Base-by-base conservation (phyloP, 2,113 vertebrate species). In the Halcyon malimbica region DNA sequence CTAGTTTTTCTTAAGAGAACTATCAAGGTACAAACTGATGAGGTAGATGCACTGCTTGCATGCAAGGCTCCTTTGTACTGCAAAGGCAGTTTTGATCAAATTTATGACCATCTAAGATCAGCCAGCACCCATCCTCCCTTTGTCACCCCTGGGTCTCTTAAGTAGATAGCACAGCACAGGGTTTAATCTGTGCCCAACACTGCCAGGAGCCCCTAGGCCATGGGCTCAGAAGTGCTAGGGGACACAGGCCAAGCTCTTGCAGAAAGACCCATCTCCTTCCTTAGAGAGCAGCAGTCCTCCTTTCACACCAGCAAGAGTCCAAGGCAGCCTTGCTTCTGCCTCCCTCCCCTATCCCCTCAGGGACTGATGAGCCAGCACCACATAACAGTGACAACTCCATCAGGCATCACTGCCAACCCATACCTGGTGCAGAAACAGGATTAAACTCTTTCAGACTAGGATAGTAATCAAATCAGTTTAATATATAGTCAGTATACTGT, bases 401-500 rank as follows among this genome's bases (percentile, higher is more conserved):
- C 74, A 74, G 56, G 39, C 41, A 31, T 8, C 2, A 1, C 16
- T 41, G 28, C 50, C 44, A 87, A 13, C 60, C 12, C 14, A 0
- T 12, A 48, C 44, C 65, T 42, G 21, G 13, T 6, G 1, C 10
- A 13, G 33, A 68, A 64, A 50, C 60, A 76, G n/a, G 93, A 87
- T 71, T 39, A 31, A 82, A 64, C 25, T 73, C n/a, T 24, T 70
- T 59, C 83, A 86, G 42, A 39, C 23, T 12, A 68, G 39, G 41
- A 28, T 10, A 80, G 87, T 79, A 83, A 93, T 81, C n/a, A 20
- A 89, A 90, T 91, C 82, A 37, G 54, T 96, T 93, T 96, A 97
- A 88, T 89, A 63, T 14, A 18, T 11, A 74, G 25, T 57, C 57
- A 84, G 31, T 24, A 25, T 73, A 53, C 16, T 73, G 68, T 46